These are phyloP conservation scores for Sphaeridia pumilis DNA, from an alignment of 2,888 invertebrate species.

Conservation along the genomic window DNA sequence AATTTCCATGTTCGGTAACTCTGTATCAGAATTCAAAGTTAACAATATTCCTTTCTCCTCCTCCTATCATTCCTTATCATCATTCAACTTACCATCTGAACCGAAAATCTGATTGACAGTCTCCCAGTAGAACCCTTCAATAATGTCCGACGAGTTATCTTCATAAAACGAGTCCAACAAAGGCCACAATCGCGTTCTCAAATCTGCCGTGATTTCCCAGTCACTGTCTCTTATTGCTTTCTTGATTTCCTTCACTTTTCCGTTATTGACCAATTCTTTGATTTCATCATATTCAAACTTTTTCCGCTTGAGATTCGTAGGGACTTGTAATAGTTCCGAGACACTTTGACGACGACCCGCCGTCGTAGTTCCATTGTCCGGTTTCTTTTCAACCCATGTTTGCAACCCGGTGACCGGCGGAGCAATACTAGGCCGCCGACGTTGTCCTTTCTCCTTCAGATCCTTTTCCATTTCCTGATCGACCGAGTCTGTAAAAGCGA, in stretches of 20 bases:
- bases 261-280: conserved; percentile 29
- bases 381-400: conserved; percentile 30
- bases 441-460: conserved; percentile 25
- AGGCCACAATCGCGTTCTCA: conserved; percentile 75
- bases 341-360: conserved; percentile 14
- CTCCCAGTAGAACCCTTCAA: conserved; percentile 81
- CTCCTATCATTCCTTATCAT: no score
- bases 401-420: conserved; percentile 32
- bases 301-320: conserved; percentile 17
- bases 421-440: conserved; percentile 26
- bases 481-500: no score
- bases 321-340: conserved; percentile 4
- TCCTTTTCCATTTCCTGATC: conserved; percentile 27
- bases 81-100: conserved; percentile 14
- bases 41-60: no score
- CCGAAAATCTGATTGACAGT: conserved; percentile 69
- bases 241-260: conserved; percentile 47
- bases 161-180: conserved; percentile 72
- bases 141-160: conserved; percentile 56
- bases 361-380: conserved; percentile 7
- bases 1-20: conserved; percentile 73
- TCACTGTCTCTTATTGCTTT: conserved; percentile 68
- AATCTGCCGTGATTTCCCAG: conserved; percentile 76
- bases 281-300: conserved; percentile 34
- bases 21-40: no score